Percentiles rank a stretch among this genome's conserved stretches.
These are phyloP conservation scores for Loris lydekkerianus DNA, from an alignment of 2,797 vertebrate genomes.

Conservation along the genomic window DNA sequence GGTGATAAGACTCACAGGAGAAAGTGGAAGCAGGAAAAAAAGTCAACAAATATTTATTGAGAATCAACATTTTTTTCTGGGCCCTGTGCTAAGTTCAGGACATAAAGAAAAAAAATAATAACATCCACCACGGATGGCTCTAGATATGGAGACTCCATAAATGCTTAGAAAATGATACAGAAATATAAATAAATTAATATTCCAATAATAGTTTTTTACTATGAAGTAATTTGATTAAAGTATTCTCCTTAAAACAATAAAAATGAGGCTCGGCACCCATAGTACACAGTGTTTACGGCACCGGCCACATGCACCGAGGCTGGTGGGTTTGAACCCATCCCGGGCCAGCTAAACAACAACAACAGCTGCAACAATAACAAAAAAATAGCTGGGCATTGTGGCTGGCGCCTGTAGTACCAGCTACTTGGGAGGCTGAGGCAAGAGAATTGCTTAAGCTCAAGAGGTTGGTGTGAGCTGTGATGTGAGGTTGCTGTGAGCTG, in stretches of 20 bases:
- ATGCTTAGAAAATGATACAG: constrained; percentile 33
- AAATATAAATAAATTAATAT: constrained; percentile 53
- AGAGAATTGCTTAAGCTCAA: too few relatives aligned
- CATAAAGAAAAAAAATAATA: constrained; percentile 10
- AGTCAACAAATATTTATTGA: background rate
- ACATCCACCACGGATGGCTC: background rate
- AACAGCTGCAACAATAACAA: too few relatives aligned
- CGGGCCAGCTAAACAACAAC: too few relatives aligned
- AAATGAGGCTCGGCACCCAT: background rate
- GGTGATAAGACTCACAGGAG: background rate
- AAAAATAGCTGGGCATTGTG: too few relatives aligned
- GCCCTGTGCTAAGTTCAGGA: background rate
- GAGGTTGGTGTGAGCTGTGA: too few relatives aligned
- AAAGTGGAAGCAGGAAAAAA: background rate
- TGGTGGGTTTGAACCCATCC: too few relatives aligned
- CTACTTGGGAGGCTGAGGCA: too few relatives aligned
- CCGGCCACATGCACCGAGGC: too few relatives aligned
- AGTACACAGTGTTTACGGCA: too few relatives aligned
- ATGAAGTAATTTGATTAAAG: constrained; percentile 40
- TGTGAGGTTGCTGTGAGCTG: too few relatives aligned
- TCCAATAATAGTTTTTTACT: background rate
- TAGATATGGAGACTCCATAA: background rate
- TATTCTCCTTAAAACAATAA: constrained; percentile 19
- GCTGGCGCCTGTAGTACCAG: too few relatives aligned
- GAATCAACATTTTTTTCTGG: background rate